A percentile compares a stretch with the other conserved stretches of the same genome.
Evolutionary conservation across 2,797 vertebrate genomes (phyloP).

Genomic region (Lycodopsis pacificus): DNA sequence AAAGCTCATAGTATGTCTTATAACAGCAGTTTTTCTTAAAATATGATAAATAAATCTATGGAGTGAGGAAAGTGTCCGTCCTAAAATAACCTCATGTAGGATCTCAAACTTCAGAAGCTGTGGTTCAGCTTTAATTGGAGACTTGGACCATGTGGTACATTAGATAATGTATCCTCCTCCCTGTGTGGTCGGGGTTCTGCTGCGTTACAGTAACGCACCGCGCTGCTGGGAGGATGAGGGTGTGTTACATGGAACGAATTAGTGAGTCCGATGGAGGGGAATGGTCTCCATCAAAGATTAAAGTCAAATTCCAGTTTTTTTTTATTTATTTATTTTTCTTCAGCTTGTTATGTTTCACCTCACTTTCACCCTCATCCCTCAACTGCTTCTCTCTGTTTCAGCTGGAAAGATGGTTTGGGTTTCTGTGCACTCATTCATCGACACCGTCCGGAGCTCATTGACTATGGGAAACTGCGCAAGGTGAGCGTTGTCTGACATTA

Average conservation of each 20-base stretch:
- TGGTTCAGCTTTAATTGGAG: background rate
- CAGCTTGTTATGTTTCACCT: slow-evolving; percentile 15
- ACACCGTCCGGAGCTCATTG: slow-evolving; percentile 98
- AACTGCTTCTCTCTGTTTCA: slow-evolving; percentile 58
- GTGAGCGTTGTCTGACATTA: slow-evolving; percentile 69
- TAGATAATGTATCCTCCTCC: slow-evolving; percentile 8
- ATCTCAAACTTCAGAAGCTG: slow-evolving; percentile 4
- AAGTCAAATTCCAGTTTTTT: slow-evolving; percentile 4
- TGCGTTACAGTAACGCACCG: slow-evolving; percentile 14
- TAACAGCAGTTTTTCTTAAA: background rate
- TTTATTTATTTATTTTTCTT: slow-evolving; percentile 4
- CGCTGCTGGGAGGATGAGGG: slow-evolving; percentile 8
- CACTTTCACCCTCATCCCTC: slow-evolving; percentile 7
- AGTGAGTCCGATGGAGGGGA: slow-evolving; percentile 11
- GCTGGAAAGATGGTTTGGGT: slow-evolving; percentile 98
- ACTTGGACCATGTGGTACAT: background rate
- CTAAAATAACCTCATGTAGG: background rate
- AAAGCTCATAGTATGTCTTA: background rate
- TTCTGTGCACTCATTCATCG: slow-evolving; percentile 99
- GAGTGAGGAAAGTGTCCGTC: background rate
- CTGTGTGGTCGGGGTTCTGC: slow-evolving; percentile 5
- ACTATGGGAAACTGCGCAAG: slow-evolving; percentile 97
- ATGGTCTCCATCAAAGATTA: slow-evolving; percentile 29
- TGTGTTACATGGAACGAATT: slow-evolving; percentile 27
- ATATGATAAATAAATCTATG: background rate